A percentile compares a stretch with the other conserved stretches of the same genome.
phyloP scores from a whole-genome alignment of 2,888 invertebrate genomes.

The Arenicola marina region DNA sequence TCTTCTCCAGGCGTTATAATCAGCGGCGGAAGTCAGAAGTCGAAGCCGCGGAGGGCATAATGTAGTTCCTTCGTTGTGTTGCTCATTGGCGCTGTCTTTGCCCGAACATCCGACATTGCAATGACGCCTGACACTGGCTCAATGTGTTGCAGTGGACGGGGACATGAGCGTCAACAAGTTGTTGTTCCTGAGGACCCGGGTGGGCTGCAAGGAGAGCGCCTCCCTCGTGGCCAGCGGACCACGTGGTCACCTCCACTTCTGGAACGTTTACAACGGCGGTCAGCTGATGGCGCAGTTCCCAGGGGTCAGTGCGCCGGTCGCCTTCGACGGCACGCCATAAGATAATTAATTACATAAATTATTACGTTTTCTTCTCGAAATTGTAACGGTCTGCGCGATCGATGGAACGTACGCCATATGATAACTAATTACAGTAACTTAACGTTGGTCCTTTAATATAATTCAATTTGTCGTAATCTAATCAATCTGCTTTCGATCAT shows the following conservation, averaged over 20 bases:
- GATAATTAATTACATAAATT: neutral
- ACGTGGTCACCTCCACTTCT: slow-evolving; percentile 52
- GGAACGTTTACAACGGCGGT: slow-evolving; percentile 61
- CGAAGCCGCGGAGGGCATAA: too few relatives aligned
- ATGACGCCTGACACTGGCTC: too few relatives aligned
- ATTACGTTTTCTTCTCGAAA: neutral
- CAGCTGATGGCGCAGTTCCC: slow-evolving; percentile 54
- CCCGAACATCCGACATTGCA: too few relatives aligned
- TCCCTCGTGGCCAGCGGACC: slow-evolving; percentile 58
- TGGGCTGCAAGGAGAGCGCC: slow-evolving; percentile 53
- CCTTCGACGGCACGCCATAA: neutral
- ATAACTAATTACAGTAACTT: too few relatives aligned
- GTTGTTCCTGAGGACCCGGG: slow-evolving; percentile 52
- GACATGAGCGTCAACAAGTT: slow-evolving; percentile 57
- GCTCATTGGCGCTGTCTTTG: too few relatives aligned
- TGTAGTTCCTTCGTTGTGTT: too few relatives aligned
- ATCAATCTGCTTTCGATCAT: too few relatives aligned
- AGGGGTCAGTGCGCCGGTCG: slow-evolving; percentile 43
- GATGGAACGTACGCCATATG: too few relatives aligned
- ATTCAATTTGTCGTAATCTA: too few relatives aligned
- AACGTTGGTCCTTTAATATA: neutral
- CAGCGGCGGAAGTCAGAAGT: too few relatives aligned
- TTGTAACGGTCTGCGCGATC: too few relatives aligned
- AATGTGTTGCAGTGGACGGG: slow-evolving; percentile 58
- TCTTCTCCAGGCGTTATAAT: too few relatives aligned